Evolutionary conservation across 23 tunicate genomes (phyloP), one percentile per base, ranked within the genome.

Genomic region (Halocynthia aurantium): DNA sequence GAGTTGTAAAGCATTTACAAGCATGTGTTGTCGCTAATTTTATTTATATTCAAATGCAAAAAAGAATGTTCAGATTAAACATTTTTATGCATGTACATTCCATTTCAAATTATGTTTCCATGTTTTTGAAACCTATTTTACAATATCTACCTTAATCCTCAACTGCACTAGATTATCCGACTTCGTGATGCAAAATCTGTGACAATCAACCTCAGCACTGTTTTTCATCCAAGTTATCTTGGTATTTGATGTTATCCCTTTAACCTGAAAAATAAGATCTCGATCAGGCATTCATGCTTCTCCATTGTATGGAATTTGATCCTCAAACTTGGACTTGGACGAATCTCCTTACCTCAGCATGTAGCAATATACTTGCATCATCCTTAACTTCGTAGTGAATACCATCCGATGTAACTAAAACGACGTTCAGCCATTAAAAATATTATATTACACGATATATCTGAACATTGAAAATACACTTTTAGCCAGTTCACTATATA

Each of bases 221-320:
- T 89, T 78, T 52, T 80, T 84, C 75, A 84, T 65, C 96, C 96
- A 89, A 17, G 52, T 50, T 11, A 84, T 54, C 22, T 84, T 54
- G 62, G 78, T 64, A 13, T 10, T 15, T 51, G 50, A 53, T 54
- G 20, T 52, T 6, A 74, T 53, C 19, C 78, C 78, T 13, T 8
- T 20, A 8, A 74, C 78, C 78, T 74, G 15, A 7, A 53, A 22
- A 9, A 50, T 10, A 70, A 5, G 9, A 5, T 65, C 31, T 20
- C 31, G 70, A 65, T 10, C 70, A 10, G 19, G 22, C 9, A 20
- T 40, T 10, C 9, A 10, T 15, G 2, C 49, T 0, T 10, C 17
- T 10, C 0, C 10, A 8, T 20, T 8, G 70, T 49, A 65, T 5
- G 6, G 31, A 10, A 65, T 65, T 65, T 4, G 44, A 31, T 4